Base-by-base conservation (phyloP, 2,888 invertebrate species). In the Drymonia ruficornis region DNA sequence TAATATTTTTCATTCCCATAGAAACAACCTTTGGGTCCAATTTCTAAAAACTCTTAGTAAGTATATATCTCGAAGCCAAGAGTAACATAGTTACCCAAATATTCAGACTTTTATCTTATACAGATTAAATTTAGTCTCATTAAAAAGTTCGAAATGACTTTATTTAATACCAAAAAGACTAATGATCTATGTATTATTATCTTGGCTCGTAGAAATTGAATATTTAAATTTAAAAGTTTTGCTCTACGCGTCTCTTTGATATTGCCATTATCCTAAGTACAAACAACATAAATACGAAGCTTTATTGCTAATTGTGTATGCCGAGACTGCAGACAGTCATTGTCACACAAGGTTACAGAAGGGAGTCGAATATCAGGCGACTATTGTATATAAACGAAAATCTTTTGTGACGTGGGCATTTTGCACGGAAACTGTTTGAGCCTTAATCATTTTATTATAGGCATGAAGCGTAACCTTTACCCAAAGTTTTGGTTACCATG, bases 281-380 rank as follows among this genome's bases (percentile, higher is more conserved):
- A 54, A 52, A 40, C 31, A 52, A 49, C 16, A 56, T 53, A 50
- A 50, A 51, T 40, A 48, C 56, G 34, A 49, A 60, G 58, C 29
- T 60, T 59, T 66, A 62, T 59, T 44, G 51, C 50, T 70, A 62
- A 58, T 63, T 55, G 55, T 52, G 58, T n/a, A 58, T 55, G 65
- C 49, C 36, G 48, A 56, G 54, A 52, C 55, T 53, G 51, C 50
- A 65, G 61, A 61, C 61, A 67, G 61, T 50, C 52, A 59, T 57
- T 69, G 60, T 56, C 68, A 64, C 47, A 49, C 64, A 56, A 65
- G 60, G 65, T 67, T 44, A 48, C 40, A 49, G 44, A 44, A 48
- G 56, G 52, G 59, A 53, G 23, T 40, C 1, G 52, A 50, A 52
- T 56, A 40, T 46, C 43, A 38, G 1, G 38, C 6, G 34, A 36